A percentile compares a stretch with the other conserved stretches of the same genome.
Conservation (phyloP, 2,888 invertebrate genomes). For the Xiphydria camelus region DNA sequence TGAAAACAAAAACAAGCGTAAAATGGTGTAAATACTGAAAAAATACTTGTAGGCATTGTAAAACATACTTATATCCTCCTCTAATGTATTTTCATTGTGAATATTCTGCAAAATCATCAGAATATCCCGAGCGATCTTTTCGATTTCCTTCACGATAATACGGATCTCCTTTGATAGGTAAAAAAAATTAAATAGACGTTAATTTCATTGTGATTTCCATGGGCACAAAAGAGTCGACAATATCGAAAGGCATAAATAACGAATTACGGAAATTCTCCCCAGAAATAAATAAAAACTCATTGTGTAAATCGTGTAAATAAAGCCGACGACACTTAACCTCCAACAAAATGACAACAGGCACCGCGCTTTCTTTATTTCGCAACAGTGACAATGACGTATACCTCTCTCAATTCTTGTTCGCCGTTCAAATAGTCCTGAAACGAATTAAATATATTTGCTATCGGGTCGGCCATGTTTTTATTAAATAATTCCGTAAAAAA, state of each 20-base stretch:
- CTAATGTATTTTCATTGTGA: constrained; percentile 70
- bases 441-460: constrained; percentile 69
- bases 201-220: neutral
- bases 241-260: neutral
- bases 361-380: no score
- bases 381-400: no score
- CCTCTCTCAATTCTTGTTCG: constrained; percentile 83
- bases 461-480: constrained; percentile 59
- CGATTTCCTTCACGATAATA: constrained; percentile 73
- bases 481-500: no score
- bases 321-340: no score
- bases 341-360: no score
- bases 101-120: constrained; percentile 80
- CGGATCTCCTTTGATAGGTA: constrained; percentile 71
- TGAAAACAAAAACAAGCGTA: neutral
- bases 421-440: constrained; percentile 78
- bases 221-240: neutral
- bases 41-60: constrained; percentile 3
- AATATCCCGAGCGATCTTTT: constrained; percentile 77
- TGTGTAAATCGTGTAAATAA: no score
- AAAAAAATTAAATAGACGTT: constrained; percentile 26
- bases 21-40: no score
- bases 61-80: constrained; percentile 65
- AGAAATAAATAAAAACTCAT: no score
- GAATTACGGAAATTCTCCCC: neutral